These are phyloP conservation scores for Erpobdella octoculata DNA, from an alignment of 2,888 invertebrate species.

Conservation along the genomic window DNA sequence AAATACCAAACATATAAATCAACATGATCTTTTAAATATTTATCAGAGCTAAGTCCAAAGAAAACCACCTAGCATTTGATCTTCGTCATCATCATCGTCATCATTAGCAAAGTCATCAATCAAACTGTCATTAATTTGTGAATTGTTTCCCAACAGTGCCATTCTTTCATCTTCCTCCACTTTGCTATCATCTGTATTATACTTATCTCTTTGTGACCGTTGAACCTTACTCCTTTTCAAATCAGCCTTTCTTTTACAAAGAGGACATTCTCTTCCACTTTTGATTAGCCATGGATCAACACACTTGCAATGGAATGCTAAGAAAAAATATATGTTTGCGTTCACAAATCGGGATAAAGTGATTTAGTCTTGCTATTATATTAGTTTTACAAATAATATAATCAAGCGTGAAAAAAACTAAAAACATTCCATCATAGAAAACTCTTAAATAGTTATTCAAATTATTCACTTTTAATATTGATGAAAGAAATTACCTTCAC, in stretches of 20 bases:
- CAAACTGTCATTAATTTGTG: background rate
- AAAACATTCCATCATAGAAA: too few relatives aligned
- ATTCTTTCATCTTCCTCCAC: slow-evolving; percentile 17
- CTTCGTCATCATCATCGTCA: slow-evolving; percentile 21
- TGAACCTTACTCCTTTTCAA: slow-evolving; percentile 2
- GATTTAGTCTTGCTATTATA: too few relatives aligned
- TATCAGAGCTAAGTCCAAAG: too few relatives aligned
- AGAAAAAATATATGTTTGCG: background rate
- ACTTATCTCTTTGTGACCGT: background rate
- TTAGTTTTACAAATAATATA: too few relatives aligned
- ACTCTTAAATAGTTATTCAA: too few relatives aligned
- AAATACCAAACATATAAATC: background rate
- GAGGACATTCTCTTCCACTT: slow-evolving; percentile 15
- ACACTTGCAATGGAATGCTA: slow-evolving; percentile 24
- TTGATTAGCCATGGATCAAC: slow-evolving; percentile 27
- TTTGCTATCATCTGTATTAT: slow-evolving; percentile 2
- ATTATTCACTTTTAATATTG: too few relatives aligned
- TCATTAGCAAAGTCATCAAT: background rate
- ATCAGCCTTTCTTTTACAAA: slow-evolving; percentile 26
- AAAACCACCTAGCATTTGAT: too few relatives aligned
- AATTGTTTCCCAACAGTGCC: background rate
- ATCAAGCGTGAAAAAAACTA: too few relatives aligned
- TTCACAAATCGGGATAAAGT: too few relatives aligned
- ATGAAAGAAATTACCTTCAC: too few relatives aligned
- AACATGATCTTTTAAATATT: background rate